Base-by-base conservation (phyloP, 2,888 invertebrate genomes). In the Agonopterix alstromeriana region DNA sequence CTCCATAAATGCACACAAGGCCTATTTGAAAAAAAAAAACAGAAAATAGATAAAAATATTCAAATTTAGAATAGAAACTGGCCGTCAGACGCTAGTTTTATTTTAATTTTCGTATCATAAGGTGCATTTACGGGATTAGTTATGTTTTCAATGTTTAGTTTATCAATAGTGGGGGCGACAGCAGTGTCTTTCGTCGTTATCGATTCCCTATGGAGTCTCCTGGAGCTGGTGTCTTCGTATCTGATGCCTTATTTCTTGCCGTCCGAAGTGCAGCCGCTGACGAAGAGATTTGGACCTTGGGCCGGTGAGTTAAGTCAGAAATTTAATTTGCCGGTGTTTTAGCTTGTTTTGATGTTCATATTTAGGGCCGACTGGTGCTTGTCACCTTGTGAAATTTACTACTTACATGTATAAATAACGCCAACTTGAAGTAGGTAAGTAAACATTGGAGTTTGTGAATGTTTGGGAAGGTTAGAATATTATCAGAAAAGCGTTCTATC, bases 241-340 rank as follows among this genome's bases (percentile, higher is more conserved):
- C 72, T 94, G 68, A 90, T 91, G 70, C 94, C 94, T 14, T 92
- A 90, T 60, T 92, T 94, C 65, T 82, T 92, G 56, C 91, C 93
- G 0, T 71, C 91, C 48, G 90, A 92, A 66, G 92, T 91, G 56
- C 84, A 90, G 59, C 81, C 89, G 10, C 73, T 94, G 48, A 68
- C 84, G 38, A 91, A 92, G 67, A 93, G 91, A 72, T 97, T 92
- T 74, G 97, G 97, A 63, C 88, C 92, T 53, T 97, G 97, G 97
- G 97, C 97, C 72, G 94, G 97, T 97, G 76, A 92, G 92, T 86
- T 51, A 35, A 10, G 53, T 47, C 5, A 42, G 35, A 48, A 35
- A 45, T 48, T 35, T 40, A 50, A 48, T 46, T 49, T 35, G 41
- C 48, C 48, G 48, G 48, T 43, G n/a, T 42, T 45, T 27, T 38